Conservation (phyloP, 1,140 invertebrate species). For the Anthonomus grandis region DNA sequence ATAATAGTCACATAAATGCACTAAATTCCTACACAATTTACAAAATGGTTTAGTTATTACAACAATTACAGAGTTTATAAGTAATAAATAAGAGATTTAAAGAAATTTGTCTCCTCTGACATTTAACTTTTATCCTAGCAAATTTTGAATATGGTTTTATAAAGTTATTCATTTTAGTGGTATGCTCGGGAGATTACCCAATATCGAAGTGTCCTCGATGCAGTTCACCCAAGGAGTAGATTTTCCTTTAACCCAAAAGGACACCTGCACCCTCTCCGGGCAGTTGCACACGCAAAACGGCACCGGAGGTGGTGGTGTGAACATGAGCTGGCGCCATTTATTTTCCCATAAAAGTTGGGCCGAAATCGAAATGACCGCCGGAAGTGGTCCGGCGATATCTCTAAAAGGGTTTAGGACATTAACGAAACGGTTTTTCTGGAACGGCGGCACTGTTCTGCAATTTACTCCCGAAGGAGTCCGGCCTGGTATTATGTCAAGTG, state of each 20-base stretch:
- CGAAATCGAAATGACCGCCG: conserved; percentile 74
- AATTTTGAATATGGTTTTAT: background rate
- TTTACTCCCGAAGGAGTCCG: conserved; percentile 67
- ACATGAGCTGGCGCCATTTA: conserved; percentile 68
- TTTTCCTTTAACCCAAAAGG: conserved; percentile 79
- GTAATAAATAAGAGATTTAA: too few relatives aligned
- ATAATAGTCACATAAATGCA: background rate
- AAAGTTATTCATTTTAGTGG: conserved; percentile 49
- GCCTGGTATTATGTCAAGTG: conserved; percentile 70
- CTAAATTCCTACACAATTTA: background rate
- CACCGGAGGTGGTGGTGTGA: conserved; percentile 71
- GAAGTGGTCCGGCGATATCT: conserved; percentile 69
- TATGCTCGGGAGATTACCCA: conserved; percentile 59
- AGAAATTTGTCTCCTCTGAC: too few relatives aligned
- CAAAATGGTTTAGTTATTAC: too few relatives aligned
- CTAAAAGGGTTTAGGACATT: conserved; percentile 73
- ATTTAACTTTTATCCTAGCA: too few relatives aligned
- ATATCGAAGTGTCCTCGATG: conserved; percentile 87
- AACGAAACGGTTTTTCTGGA: conserved; percentile 67
- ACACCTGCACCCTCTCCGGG: conserved; percentile 78
- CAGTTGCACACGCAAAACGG: conserved; percentile 84
- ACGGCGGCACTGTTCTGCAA: conserved; percentile 67
- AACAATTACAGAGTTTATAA: too few relatives aligned
- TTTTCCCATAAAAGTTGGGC: conserved; percentile 81
- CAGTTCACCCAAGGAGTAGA: conserved; percentile 90